Conservation (phyloP, 2,113 vertebrate genomes). For the Monopterus albus region DNA sequence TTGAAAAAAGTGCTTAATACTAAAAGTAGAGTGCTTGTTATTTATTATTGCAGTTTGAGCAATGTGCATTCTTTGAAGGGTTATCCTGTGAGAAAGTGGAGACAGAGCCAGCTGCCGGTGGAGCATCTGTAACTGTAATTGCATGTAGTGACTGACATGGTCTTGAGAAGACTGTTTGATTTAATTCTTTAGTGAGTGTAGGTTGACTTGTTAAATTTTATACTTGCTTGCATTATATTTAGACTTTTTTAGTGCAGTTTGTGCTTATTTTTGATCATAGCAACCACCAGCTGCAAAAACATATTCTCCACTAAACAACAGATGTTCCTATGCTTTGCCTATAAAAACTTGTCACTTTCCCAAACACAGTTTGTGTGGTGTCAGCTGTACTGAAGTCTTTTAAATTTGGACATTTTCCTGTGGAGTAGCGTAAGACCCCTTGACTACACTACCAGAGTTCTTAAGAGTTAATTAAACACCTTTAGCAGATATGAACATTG, state of each 20-base stretch:
- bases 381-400: neutral
- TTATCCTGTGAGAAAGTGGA: constrained; percentile 20
- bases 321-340: neutral
- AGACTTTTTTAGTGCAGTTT: neutral
- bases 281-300: constrained; percentile 3
- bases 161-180: constrained; percentile 33
- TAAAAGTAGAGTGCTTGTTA: constrained; percentile 17
- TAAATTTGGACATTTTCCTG: neutral
- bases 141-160: constrained; percentile 16
- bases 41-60: constrained; percentile 23
- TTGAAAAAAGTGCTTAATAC: constrained; percentile 7
- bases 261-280: neutral
- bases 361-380: neutral
- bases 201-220: constrained; percentile 11
- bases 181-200: constrained; percentile 15
- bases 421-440: constrained; percentile 6
- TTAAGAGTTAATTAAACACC: constrained; percentile 49
- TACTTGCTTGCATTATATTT: neutral
- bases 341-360: neutral
- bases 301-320: neutral
- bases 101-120: constrained; percentile 12
- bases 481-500: constrained; percentile 12
- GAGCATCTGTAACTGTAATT: constrained; percentile 41
- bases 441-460: constrained; percentile 4
- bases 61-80: constrained; percentile 42